Conservation (phyloP, 2,888 invertebrate species). For the Cordilura impudica region DNA sequence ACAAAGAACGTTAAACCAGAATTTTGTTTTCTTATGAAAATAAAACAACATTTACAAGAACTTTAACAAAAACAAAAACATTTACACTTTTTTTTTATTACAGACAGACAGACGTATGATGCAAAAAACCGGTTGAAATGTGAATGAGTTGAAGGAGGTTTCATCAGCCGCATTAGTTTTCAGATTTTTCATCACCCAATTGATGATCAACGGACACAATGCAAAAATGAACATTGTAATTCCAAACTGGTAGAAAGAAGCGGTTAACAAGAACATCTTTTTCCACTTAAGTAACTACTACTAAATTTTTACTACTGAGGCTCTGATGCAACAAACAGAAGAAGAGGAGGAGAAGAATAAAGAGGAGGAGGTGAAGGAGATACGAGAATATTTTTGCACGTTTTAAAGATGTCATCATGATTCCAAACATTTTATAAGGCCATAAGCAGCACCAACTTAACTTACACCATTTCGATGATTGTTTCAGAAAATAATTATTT, state of each 20-base stretch:
- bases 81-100: constrained; percentile 24
- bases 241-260: constrained; percentile 31
- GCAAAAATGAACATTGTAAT: constrained; percentile 30
- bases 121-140: constrained; percentile 14
- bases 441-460: constrained; percentile 41
- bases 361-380: constrained; percentile 7
- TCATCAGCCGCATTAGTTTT: too few species aligned
- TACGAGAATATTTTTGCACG: constrained; percentile 11
- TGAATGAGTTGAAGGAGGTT: constrained; percentile 19
- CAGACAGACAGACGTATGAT: neutral
- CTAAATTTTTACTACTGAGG: neutral
- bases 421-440: constrained; percentile 40
- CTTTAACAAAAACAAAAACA: constrained; percentile 31
- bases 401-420: constrained; percentile 36
- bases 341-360: too few species aligned
- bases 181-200: constrained; percentile 15
- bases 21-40: neutral
- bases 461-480: neutral
- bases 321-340: neutral
- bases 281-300: neutral
- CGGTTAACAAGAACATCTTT: constrained; percentile 27
- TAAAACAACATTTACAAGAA: constrained; percentile 8
- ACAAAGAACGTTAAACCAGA: neutral
- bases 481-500: neutral
- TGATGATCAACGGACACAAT: neutral